Base-by-base conservation (phyloP, 2,797 vertebrate species). In the Anguilla marmorata region DNA sequence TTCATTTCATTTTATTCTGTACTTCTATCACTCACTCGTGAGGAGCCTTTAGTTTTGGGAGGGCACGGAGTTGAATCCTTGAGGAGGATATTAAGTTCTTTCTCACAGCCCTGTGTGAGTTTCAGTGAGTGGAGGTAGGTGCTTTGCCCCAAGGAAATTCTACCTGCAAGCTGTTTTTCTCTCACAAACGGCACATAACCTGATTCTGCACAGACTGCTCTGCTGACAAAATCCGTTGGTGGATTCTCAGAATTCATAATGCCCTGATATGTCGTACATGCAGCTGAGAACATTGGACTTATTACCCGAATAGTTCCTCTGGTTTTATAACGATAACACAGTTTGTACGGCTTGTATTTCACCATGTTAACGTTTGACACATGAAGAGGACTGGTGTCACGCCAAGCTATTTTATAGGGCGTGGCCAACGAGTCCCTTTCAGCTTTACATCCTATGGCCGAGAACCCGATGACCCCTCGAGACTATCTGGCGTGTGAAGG, bases 81-180 rank as follows among this genome's bases (percentile, higher is more conserved):
- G 33, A 79, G 74, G 19, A 14, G 33, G 69, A 72, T n/a, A 79
- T 79, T 45, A 33, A 41, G 16, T 79, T 79, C 37, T 79, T 45
- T 45, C 37, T 41, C 74, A 45, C 74, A 79, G 45, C 74, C 16
- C 14, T 21, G 30, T 50, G 41, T n/a, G 45, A n/a, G 21, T 76
- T 16, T 82, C 8, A n/a, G 5, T 45, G 76, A 50, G 21, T 1
- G 14, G 24, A 33, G 45, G 21, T 27, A 7, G 79, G 45, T 24
- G 79, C 45, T 48, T 82, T n/a, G 45, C 79, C 79, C 21, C 45
- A n/a, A 50, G 45, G 79, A 82, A 14, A 48, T 45, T 50, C 8
- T 48, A 82, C 21, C 79, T 82, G 79, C 45, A 82, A 50, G 79
- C 79, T 82, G 79, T 82, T 50, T 50, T 21, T 50, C 21, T 41